Evolutionary conservation across 2,797 vertebrate genomes (phyloP).

Genomic region (Lepilemur ruficaudatus): DNA sequence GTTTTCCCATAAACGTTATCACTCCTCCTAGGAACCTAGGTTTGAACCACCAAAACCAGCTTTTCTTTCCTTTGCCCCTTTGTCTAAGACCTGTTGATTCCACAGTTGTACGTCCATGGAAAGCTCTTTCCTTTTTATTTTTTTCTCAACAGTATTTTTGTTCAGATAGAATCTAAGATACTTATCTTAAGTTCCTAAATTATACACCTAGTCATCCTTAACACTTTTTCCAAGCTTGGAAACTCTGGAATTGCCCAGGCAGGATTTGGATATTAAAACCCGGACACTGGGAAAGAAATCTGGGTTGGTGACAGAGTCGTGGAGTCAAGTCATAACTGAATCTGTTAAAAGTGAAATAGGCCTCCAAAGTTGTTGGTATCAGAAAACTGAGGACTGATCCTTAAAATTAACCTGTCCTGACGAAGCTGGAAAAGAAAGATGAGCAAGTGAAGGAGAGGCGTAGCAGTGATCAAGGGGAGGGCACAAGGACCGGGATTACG

Average conservation of each 20-base stretch:
- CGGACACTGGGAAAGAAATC: not conserved
- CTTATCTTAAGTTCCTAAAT: slow-evolving; percentile 1
- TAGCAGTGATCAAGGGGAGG: not conserved
- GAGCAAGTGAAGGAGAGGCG: not conserved
- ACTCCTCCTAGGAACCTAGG: too few species aligned
- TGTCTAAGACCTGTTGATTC: not conserved
- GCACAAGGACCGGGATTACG: not conserved
- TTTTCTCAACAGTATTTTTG: not conserved
- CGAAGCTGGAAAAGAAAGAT: not conserved
- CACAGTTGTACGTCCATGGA: not conserved
- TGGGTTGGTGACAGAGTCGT: not conserved
- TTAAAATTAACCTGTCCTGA: not conserved
- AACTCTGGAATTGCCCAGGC: too few species aligned
- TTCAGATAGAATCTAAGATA: not conserved
- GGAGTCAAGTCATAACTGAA: not conserved
- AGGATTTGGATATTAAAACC: not conserved
- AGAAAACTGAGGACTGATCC: not conserved
- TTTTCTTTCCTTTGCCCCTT: not conserved
- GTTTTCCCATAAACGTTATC: not conserved
- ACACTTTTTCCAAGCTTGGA: not conserved
- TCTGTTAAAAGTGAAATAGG: not conserved
- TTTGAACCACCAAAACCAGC: not conserved
- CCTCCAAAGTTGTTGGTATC: not conserved
- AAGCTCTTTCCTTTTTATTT: not conserved
- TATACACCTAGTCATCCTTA: not conserved